phyloP scores from a whole-genome alignment of 2,797 vertebrate genomes.

The Coregonus sp. region DNA sequence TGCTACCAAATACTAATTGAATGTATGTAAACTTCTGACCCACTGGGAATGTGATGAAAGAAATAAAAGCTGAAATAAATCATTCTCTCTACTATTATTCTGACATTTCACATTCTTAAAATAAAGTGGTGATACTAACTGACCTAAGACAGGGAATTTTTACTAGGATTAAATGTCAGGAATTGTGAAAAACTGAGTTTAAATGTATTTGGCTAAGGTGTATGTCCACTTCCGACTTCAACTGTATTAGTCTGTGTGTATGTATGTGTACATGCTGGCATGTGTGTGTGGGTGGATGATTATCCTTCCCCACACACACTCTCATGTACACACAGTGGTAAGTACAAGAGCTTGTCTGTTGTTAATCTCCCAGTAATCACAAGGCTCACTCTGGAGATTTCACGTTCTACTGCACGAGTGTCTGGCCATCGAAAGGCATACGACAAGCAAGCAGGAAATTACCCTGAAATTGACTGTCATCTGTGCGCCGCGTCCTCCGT shows the following conservation, averaged over 20 bases:
- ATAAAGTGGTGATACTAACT: too few species aligned
- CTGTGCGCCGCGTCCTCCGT: slow-evolving; percentile 34
- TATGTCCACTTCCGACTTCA: too few species aligned
- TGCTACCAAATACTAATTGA: too few species aligned
- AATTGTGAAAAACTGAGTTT: too few species aligned
- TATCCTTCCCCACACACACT: background rate
- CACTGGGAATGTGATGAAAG: too few species aligned
- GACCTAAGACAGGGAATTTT: too few species aligned
- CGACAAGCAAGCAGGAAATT: slow-evolving; percentile 44
- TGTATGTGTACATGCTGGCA: background rate
- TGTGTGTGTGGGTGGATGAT: slow-evolving; percentile 5
- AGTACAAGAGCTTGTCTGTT: slow-evolving; percentile 28
- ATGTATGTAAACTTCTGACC: too few species aligned
- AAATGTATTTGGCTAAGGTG: too few species aligned
- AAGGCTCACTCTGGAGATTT: slow-evolving; percentile 49
- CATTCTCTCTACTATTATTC: too few species aligned
- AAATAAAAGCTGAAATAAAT: too few species aligned
- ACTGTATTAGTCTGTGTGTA: background rate
- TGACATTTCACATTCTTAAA: too few species aligned
- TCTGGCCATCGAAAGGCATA: slow-evolving; percentile 37
- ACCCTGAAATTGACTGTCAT: slow-evolving; percentile 49
- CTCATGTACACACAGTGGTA: background rate
- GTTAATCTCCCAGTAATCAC: slow-evolving; percentile 65
- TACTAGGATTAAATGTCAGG: too few species aligned
- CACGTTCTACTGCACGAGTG: slow-evolving; percentile 40